These are phyloP conservation scores for Alloscopus bannaensis DNA, from an alignment of 2,888 invertebrate species.

Conservation along the genomic window DNA sequence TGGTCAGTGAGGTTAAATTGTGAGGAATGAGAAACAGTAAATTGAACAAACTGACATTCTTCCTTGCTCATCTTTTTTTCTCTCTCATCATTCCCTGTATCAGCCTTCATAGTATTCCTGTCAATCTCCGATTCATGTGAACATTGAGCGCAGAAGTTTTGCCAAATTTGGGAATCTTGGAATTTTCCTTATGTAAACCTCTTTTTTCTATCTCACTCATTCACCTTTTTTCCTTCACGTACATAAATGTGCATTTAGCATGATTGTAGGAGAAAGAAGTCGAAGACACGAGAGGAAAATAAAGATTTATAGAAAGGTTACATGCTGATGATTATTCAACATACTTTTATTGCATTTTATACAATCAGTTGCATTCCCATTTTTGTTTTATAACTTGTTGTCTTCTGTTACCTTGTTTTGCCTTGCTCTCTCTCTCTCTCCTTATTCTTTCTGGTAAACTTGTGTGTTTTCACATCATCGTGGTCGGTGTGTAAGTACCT, in stretches of 20 bases:
- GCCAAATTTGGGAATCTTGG: constrained; percentile 57
- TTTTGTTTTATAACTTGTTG: constrained; percentile 20
- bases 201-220: constrained; percentile 11
- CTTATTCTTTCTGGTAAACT: neutral
- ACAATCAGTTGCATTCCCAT: constrained; percentile 43
- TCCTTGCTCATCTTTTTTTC: constrained; percentile 18
- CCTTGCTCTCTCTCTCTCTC: too few relatives aligned
- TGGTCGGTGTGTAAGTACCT: constrained; percentile 10
- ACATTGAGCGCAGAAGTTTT: constrained; percentile 38
- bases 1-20: constrained; percentile 41
- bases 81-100: too few relatives aligned
- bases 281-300: neutral
- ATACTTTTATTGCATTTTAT: constrained; percentile 45
- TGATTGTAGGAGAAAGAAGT: constrained; percentile 7
- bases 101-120: constrained; percentile 37
- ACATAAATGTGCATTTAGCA: constrained; percentile 3
- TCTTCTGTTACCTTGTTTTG: neutral
- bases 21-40: constrained; percentile 51
- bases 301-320: constrained; percentile 17
- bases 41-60: constrained; percentile 45
- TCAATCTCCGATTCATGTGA: constrained; percentile 53
- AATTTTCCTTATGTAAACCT: constrained; percentile 34
- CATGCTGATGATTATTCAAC: constrained; percentile 36
- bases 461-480: constrained; percentile 8
- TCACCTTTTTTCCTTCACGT: neutral